phyloP scores from a whole-genome alignment of 2,113 vertebrate species.

The Grantiella picta region DNA sequence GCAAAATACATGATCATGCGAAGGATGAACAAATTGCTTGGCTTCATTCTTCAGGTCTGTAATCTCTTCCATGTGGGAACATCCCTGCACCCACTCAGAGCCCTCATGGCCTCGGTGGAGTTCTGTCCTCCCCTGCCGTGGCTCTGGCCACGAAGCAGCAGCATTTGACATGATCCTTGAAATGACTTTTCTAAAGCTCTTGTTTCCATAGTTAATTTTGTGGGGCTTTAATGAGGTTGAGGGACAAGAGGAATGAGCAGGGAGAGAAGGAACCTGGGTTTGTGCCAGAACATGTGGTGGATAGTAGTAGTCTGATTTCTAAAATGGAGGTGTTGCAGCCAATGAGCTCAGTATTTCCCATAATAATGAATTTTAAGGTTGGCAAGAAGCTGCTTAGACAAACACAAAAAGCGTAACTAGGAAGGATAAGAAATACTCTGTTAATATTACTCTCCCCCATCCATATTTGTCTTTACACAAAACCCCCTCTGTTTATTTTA shows the following conservation, averaged over 20 bases:
- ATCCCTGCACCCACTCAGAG: background rate
- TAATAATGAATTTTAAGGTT: background rate
- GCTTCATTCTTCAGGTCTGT: background rate
- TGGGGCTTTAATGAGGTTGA: background rate
- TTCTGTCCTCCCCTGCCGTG: background rate
- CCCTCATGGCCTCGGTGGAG: background rate
- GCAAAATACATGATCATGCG: background rate
- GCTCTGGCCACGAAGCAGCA: background rate
- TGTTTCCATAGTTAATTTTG: background rate
- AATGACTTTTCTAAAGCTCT: background rate
- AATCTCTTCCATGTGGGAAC: constrained; percentile 45
- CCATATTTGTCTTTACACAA: background rate
- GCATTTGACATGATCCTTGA: background rate
- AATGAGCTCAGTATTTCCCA: background rate
- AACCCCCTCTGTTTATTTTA: background rate
- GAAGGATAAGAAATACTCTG: background rate
- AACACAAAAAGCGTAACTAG: background rate
- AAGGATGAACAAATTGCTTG: constrained; percentile 39
- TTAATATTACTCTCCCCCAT: background rate
- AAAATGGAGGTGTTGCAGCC: background rate
- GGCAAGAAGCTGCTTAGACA: background rate
- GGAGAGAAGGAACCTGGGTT: background rate
- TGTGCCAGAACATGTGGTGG: background rate
- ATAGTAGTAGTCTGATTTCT: background rate
- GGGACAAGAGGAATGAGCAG: background rate